Evolutionary conservation across 2,797 vertebrate species (phyloP).

Genomic region (Ciconia nigra): DNA sequence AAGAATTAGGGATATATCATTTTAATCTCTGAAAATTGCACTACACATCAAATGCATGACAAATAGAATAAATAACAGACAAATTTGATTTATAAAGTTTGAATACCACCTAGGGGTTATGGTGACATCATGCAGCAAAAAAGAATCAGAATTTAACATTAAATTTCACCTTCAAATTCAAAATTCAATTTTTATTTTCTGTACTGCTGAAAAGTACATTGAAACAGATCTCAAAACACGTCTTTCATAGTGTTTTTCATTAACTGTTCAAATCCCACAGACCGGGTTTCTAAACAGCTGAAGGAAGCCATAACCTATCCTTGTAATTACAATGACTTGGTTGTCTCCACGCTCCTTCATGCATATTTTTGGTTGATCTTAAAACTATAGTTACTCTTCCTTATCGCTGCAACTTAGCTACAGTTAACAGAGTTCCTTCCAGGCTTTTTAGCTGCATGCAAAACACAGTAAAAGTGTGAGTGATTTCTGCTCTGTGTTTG

Average conservation of each 20-base stretch:
- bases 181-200: neutral
- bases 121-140: constrained; percentile 24
- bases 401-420: neutral
- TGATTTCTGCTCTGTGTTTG: neutral
- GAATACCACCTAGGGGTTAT: constrained; percentile 66
- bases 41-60: constrained; percentile 55
- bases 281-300: neutral
- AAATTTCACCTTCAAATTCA: neutral
- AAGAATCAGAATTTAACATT: neutral
- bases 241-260: neutral
- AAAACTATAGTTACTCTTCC: neutral
- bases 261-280: neutral
- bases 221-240: neutral
- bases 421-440: neutral
- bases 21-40: constrained; percentile 72
- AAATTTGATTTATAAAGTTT: constrained; percentile 63
- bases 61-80: constrained; percentile 57
- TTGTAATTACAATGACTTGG: neutral
- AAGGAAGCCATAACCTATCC: neutral
- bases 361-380: neutral
- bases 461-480: neutral
- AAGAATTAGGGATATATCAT: constrained; percentile 68
- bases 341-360: neutral
- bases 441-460: neutral
- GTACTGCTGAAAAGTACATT: neutral